These are phyloP conservation scores for Therioaphis trifolii DNA, from an alignment of 2,888 invertebrate genomes.

Conservation along the genomic window DNA sequence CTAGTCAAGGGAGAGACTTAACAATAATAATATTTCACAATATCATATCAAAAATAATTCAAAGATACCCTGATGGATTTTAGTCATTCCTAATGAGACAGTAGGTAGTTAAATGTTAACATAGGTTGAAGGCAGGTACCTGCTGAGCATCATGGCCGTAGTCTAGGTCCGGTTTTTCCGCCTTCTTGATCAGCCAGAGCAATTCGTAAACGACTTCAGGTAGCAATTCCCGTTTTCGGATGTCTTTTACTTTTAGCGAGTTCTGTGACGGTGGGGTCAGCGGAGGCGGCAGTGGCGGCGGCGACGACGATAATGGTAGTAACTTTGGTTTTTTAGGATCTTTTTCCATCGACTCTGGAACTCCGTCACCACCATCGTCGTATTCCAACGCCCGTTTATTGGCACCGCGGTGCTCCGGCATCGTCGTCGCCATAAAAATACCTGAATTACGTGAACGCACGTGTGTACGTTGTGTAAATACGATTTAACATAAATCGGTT, in stretches of 20 bases:
- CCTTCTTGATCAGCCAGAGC: constrained; percentile 1
- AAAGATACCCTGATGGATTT: no score
- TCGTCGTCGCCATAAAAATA: background rate
- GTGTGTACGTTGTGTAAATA: no score
- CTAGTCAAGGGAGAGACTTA: no score
- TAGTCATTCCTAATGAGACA: no score
- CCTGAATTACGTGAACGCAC: no score
- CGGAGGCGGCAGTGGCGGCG: rapidly evolving
- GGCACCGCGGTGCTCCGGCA: background rate
- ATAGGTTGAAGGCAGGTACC: background rate
- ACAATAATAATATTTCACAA: no score
- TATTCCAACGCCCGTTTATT: background rate
- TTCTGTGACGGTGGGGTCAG: background rate
- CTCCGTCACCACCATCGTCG: background rate
- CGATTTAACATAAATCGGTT: no score
- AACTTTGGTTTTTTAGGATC: no score
- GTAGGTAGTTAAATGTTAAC: background rate
- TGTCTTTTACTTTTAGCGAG: background rate
- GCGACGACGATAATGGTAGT: no score
- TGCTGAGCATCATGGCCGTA: background rate
- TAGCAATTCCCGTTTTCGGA: background rate
- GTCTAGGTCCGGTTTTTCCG: background rate
- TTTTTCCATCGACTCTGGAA: background rate
- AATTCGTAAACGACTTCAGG: constrained; percentile 29
- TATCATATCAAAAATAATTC: no score